A percentile compares a stretch with the other conserved stretches of the same genome.
Conservation (phyloP, 2,113 vertebrate genomes). For the Accipiter virgatus region DNA sequence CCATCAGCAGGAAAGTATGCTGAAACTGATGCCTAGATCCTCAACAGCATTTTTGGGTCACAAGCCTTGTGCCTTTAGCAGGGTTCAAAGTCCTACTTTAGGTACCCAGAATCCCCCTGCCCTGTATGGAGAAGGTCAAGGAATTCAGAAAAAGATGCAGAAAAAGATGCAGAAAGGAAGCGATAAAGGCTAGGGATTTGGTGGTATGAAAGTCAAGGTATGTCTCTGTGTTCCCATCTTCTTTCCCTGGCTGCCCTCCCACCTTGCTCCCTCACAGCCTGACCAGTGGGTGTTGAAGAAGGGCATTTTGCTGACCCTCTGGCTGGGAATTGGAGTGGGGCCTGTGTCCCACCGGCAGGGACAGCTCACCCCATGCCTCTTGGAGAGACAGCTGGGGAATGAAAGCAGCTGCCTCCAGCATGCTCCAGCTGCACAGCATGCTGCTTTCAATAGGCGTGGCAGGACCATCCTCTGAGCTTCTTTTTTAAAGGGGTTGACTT, state of each 20-base stretch:
- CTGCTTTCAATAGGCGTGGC: neutral
- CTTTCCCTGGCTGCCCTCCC: neutral
- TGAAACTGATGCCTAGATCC: neutral
- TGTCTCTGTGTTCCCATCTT: neutral
- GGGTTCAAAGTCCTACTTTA: neutral
- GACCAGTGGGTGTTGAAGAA: neutral
- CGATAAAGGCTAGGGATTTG: neutral
- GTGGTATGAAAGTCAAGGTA: neutral
- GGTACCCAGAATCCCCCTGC: neutral
- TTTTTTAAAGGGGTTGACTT: neutral
- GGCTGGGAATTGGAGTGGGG: too few relatives aligned
- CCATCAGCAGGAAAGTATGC: neutral
- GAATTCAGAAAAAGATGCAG: neutral
- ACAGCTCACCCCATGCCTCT: neutral
- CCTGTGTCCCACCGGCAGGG: rapidly evolving
- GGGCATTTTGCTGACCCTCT: neutral
- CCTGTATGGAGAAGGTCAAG: neutral
- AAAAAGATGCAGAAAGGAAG: neutral
- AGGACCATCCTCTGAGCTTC: neutral
- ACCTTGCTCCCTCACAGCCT: neutral
- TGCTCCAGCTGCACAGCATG: neutral
- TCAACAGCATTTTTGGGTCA: neutral
- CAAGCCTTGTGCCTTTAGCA: neutral
- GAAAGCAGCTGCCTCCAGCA: neutral
- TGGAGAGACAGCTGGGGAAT: neutral